Conservation (phyloP, 2,113 vertebrate genomes). For the Marcusenius ussheri region DNA sequence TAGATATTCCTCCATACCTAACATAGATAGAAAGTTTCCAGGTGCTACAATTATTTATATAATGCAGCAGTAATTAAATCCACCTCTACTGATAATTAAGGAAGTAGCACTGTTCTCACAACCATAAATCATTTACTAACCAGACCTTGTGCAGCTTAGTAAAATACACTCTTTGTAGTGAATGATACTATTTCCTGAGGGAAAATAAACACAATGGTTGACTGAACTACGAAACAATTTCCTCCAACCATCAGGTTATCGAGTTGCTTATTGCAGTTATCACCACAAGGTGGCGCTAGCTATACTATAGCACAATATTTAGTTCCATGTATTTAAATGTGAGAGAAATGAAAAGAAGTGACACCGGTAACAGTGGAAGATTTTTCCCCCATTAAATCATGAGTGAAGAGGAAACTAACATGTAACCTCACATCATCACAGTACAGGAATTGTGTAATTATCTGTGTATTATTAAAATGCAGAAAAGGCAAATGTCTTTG, state of each 20-base stretch:
- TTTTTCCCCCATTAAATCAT: neutral
- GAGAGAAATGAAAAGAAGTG: neutral
- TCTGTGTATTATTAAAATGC: no score
- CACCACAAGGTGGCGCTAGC: constrained; percentile 2
- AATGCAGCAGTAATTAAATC: neutral
- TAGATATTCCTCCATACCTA: neutral
- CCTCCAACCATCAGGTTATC: neutral
- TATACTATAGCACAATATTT: constrained; percentile 1
- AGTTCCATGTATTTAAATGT: neutral
- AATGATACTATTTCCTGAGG: constrained; percentile 16
- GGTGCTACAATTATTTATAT: neutral
- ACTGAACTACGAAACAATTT: neutral
- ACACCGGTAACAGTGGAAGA: neutral
- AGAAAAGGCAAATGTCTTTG: neutral
- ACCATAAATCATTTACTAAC: neutral
- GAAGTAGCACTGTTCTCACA: neutral
- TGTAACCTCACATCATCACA: neutral
- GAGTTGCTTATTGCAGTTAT: constrained; percentile 1
- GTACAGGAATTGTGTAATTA: neutral
- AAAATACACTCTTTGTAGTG: neutral
- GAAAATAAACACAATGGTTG: constrained; percentile 1
- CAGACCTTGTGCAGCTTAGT: neutral
- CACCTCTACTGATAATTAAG: neutral
- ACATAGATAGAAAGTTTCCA: neutral
- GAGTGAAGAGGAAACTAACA: neutral